These are phyloP conservation scores for Itoplectis maculator DNA, from an alignment of 2,888 invertebrate genomes.

Conservation along the genomic window DNA sequence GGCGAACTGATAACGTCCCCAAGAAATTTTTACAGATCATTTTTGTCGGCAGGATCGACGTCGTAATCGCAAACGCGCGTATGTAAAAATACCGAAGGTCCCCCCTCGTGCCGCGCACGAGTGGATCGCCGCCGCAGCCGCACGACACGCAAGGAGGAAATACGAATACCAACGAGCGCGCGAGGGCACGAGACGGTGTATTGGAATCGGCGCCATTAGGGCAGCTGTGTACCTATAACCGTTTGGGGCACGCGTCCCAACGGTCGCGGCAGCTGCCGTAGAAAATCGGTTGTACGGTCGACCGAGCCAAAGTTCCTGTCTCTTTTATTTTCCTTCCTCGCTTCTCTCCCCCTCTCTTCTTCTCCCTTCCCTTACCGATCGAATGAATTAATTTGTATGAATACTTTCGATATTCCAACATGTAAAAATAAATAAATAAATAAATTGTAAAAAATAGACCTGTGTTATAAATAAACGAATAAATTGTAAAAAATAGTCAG, in stretches of 20 bases:
- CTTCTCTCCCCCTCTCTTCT: no score
- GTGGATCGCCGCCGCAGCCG: no score
- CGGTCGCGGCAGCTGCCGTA: conserved; percentile 82
- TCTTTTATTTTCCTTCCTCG: background rate
- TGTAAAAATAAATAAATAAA: no score
- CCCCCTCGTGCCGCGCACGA: conserved; percentile 1
- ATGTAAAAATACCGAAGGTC: background rate
- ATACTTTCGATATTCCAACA: no score
- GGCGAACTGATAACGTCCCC: no score
- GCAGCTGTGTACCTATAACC: conserved; percentile 70
- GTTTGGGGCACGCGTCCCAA: conserved; percentile 83
- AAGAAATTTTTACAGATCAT: background rate
- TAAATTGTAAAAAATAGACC: no score
- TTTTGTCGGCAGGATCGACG: conserved; percentile 44
- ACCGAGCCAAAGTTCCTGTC: conserved; percentile 59
- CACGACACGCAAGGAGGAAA: conserved; percentile 8
- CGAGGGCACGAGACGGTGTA: conserved; percentile 34
- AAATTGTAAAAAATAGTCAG: background rate
- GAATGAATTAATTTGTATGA: no score
- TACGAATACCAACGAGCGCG: no score
- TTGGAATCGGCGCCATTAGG: conserved; percentile 52
- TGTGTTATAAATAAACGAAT: no score
- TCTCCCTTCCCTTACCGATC: background rate
- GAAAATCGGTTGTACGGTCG: conserved; percentile 73
- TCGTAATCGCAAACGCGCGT: conserved; percentile 28